Evolutionary conservation across 30 jellyfish, hydroid and myxozoan species (phyloP), one percentile per base, ranked within the genome.

Genomic region (Cassiopea xamachana): DNA sequence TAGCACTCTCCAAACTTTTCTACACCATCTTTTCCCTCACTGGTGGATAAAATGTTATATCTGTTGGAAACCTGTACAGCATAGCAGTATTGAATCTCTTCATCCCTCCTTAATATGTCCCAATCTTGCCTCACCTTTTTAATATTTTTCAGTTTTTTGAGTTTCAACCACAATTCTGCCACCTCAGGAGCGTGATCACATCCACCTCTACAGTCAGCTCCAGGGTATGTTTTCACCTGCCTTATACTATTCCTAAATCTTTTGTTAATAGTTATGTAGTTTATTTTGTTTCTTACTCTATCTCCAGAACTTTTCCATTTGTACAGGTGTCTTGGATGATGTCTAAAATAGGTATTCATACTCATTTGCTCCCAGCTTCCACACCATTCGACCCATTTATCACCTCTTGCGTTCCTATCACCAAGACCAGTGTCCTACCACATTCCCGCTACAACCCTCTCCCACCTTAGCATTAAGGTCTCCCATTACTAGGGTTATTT

Each of bases 381-480:
- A 46, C 88, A 79, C 88, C 1, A 46, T 10, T 49, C 76, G 5
- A 46, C 27, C 55, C 47, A 46, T 79, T 19, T 79, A 16, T 44
- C 77, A 3, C 88, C 76, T 49, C 88, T 55, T 79, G 47, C 77
- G 39, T 79, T 44, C 59, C 77, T 79, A 15, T 5, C 44, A 10
- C 88, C 80, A 45, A 79, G 39, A 7, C 79, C 86, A 39, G 15
- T 17, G 16, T 4, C 76, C 88, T 6, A 79, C 76, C 27, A 60
- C 60, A 46, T 48, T 19, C 47, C 27, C 46, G 8, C 39, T 51
- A 5, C 9, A n/a, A 16, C 16, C 76, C 48, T 60, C 45, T 55
- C 88, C 88, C 17, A 79, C 59, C 55, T 79, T 79, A 13, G 88
- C 88, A 79, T 79, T 79, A 9, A 79, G 48, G 39, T 79, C 88